phyloP scores from a whole-genome alignment of 2,888 invertebrate species.

The Syrphus vitripennis region DNA sequence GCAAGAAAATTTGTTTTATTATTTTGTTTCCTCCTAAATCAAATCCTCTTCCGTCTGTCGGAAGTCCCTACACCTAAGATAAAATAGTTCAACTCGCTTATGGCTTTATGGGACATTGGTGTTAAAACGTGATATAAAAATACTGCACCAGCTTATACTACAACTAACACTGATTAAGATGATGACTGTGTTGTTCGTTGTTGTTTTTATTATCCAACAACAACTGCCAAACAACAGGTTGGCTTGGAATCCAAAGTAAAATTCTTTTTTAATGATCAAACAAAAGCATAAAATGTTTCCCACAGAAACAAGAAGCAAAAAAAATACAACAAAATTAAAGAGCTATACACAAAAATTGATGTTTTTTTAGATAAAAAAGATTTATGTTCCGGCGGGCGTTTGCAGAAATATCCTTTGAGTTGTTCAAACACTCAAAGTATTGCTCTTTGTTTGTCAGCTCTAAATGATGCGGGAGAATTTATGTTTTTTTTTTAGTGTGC shows the following conservation, averaged over 20 bases:
- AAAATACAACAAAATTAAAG: neutral
- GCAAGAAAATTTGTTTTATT: neutral
- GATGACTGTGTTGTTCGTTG: neutral
- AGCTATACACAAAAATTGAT: neutral
- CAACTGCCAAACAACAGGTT: constrained; percentile 3
- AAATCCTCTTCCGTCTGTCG: neutral
- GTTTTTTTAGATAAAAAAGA: constrained; percentile 4
- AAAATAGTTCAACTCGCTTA: neutral
- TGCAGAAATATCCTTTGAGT: neutral
- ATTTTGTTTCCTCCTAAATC: neutral
- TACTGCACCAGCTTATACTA: neutral
- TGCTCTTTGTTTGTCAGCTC: neutral
- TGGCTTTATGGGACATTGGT: neutral
- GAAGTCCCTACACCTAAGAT: neutral
- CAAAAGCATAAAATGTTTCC: neutral
- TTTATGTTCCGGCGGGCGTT: neutral
- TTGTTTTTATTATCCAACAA: neutral
- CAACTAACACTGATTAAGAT: neutral
- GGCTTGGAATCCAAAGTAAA: neutral
- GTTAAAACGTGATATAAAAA: neutral
- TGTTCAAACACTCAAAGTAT: neutral
- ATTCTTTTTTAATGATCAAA: neutral
- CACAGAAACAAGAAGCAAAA: neutral
- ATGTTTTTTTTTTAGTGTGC: neutral
- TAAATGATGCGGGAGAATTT: neutral